Evolutionary conservation across 35 echinoderm and acorn worm genomes (phyloP), one percentile per base, ranked within the genome.

Genomic region (Holothuria glaberrima): DNA sequence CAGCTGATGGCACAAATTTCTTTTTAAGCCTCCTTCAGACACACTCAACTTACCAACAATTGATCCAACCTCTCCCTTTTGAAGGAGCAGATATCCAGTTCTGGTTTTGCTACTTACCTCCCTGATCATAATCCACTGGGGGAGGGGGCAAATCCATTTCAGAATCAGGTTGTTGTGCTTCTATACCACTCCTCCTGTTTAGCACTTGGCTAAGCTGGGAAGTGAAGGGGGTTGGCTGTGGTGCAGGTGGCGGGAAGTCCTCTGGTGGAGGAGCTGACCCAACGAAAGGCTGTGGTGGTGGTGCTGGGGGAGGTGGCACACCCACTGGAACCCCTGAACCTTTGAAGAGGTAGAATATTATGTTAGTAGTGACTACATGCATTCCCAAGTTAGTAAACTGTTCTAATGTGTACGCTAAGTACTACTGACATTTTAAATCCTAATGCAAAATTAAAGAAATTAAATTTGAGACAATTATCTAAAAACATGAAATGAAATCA

Each of bases 91-190:
- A 54, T 2, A 14, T 17, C 50, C 3, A 54, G 12, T 14, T 12
- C 26, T 70, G 12, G 7, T 70, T 70, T 70, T 9, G 21, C 4
- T 70, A 90, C 88, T 59, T 81, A 90, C 88, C 88, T 90, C 73
- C 88, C 59, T 80, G 71, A 12, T 75, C 71, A 45, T 75, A 80
- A 65, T 90, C 88, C 9, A 76, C 72, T 48, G 88, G 88, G 38
- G 88, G 87, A 74, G 87, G 88, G 33, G 88, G 88, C 34, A 90
- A 41, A 26, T 66, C 85, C 24, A 87, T 87, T n/a, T 90, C 88
- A 32, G 48, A 83, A 30, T 57, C n/a, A n/a, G n/a, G n/a, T n/a
- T n/a, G n/a, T n/a, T n/a, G n/a, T n/a, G n/a, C n/a, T n/a, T n/a
- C 58, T 28, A 27, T 74, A 20, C 64, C 88, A 46, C 41, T 63